These are phyloP conservation scores for Taeniopygia guttata DNA, from an alignment of 2,797 vertebrate genomes.

Conservation along the genomic window DNA sequence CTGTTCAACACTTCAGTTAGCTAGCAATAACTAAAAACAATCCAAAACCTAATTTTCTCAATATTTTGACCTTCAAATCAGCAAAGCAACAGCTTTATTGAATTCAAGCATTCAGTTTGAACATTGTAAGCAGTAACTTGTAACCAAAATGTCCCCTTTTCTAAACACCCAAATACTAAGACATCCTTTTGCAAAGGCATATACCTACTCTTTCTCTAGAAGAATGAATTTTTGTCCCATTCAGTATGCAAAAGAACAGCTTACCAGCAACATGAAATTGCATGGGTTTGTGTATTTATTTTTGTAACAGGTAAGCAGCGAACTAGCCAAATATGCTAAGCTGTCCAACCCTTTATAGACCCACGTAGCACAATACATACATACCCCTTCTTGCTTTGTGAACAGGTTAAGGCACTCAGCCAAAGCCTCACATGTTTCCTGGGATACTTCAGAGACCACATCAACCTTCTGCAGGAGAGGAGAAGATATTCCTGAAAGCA, in stretches of 20 bases:
- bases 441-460: constrained; percentile 83
- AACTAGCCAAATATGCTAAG: neutral
- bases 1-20: neutral
- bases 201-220: neutral
- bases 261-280: neutral
- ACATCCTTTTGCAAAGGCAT: neutral
- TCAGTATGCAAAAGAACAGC: neutral
- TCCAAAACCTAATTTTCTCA: neutral
- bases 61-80: neutral
- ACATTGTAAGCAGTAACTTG: neutral
- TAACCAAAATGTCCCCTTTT: neutral
- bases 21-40: neutral
- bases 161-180: neutral
- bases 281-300: neutral
- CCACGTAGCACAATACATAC: constrained; percentile 64
- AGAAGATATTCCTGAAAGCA: constrained; percentile 76
- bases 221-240: neutral
- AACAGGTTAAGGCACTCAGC: constrained; percentile 84
- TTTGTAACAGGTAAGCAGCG: neutral
- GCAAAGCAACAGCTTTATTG: neutral
- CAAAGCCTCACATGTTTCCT: constrained; percentile 82
- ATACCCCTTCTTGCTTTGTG: constrained; percentile 87
- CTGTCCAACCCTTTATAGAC: neutral
- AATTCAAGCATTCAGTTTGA: neutral
- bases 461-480: constrained; percentile 84